Evolutionary conservation across 2,888 invertebrate species (phyloP), one percentile per base, ranked within the genome.

Genomic region (Dryomyza anilis): DNA sequence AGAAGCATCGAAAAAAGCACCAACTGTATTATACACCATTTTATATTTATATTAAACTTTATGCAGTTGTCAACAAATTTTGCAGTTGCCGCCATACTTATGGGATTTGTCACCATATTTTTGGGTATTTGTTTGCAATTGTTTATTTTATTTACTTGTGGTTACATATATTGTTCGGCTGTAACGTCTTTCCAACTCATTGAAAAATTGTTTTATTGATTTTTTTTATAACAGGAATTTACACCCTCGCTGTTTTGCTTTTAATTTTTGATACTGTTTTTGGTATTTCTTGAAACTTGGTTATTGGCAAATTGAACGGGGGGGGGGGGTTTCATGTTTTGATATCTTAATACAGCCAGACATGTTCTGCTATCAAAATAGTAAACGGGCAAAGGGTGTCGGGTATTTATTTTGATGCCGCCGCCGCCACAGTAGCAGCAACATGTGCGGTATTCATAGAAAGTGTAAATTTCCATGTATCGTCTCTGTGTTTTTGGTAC

Each of bases 1-100:
- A 14, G 2, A 21, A 39, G 21, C 14, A 36, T 8, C 14, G 6
- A 23, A 16, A n/a, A n/a, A 25, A 8, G 39, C 36, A 14, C 10
- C 19, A n/a, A 2, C 16, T 19, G 3, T 45, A 36, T n/a, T n/a
- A 25, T 43, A 39, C 23, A n/a, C 39, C 12, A 10, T 52, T 25
- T 45, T 19, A n/a, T n/a, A 21, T 53, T 10, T 39, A 19, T 46
- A 19, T 27, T 30, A 14, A 58, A 58, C 45, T 58, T 58, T 58
- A 46, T 58, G 14, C 58, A 30, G 25, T 46, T 58, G 45, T 46
- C 46, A 46, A 25, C 58, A 58, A 19, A 45, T 45, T 43, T 58
- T 57, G 16, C 19, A 21, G 12, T 36, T 39, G n/a, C 30, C 30
- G n/a, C n/a, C n/a, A 19, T 53, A 30, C 30, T 30, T 39, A 23